A percentile compares a stretch with the other conserved stretches of the same genome.
Evolutionary conservation across 2,113 vertebrate species (phyloP).

Genomic region (Potamarius usumacintae): DNA sequence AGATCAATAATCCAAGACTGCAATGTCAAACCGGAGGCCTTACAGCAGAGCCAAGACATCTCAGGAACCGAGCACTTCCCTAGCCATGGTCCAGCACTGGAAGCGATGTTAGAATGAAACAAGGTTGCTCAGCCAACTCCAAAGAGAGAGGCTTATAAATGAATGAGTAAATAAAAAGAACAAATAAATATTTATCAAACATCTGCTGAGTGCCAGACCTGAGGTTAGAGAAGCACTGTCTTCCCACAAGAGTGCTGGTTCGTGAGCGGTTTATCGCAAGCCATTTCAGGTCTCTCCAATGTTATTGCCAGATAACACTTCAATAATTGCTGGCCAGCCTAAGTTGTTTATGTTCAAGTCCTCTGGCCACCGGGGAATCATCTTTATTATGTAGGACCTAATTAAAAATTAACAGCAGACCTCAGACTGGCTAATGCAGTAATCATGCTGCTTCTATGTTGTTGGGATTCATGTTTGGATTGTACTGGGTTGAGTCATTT

Average conservation of each 20-base stretch:
- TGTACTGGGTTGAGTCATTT: too few relatives aligned
- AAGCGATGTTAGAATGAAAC: background rate
- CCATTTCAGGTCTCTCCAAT: background rate
- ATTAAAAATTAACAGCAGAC: conserved; percentile 41
- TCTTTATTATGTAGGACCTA: conserved; percentile 30
- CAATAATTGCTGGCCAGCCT: conserved; percentile 28
- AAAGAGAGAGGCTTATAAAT: conserved; percentile 22
- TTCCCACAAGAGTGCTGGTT: conserved; percentile 10
- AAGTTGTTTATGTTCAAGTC: conserved; percentile 30
- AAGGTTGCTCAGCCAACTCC: background rate
- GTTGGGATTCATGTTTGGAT: conserved; percentile 3
- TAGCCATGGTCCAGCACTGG: conserved; percentile 23
- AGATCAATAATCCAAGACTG: conserved; percentile 43
- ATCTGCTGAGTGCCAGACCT: conserved; percentile 24
- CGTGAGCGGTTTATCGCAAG: conserved; percentile 3
- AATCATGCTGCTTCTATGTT: background rate
- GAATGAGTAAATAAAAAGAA: conserved; percentile 31
- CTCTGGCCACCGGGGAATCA: conserved; percentile 37
- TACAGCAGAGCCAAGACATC: background rate
- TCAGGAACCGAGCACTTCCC: background rate
- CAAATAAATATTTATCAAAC: conserved; percentile 47
- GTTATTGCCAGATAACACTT: conserved; percentile 7
- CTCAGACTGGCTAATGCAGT: background rate
- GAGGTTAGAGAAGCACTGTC: background rate
- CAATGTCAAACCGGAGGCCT: conserved; percentile 27